These are phyloP conservation scores for Danio jaintianensis DNA, from an alignment of 2,797 vertebrate genomes.

Conservation along the genomic window DNA sequence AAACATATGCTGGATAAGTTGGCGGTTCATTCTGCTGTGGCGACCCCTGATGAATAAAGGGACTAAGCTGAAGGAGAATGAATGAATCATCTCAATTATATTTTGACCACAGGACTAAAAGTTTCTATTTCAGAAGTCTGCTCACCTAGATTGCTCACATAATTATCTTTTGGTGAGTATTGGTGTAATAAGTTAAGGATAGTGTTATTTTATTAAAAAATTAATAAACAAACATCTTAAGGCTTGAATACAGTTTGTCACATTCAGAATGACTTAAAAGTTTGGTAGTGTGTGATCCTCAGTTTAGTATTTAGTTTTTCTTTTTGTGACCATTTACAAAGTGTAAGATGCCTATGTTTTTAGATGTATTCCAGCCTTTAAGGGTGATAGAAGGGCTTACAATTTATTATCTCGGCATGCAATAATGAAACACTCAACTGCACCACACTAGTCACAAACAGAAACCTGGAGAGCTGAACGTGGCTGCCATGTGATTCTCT, in stretches of 20 bases:
- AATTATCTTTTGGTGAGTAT: neutral
- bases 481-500: conserved; percentile 60
- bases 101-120: no score
- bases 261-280: neutral
- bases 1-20: no score
- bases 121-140: no score
- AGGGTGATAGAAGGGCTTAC: neutral
- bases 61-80: no score
- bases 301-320: neutral
- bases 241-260: neutral
- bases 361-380: neutral
- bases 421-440: conserved; percentile 39
- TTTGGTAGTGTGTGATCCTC: neutral
- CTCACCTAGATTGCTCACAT: neutral
- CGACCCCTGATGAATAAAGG: no score
- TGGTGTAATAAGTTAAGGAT: neutral
- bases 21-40: no score
- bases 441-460: conserved; percentile 32
- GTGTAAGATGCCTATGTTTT: conserved; percentile 1
- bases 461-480: conserved; percentile 66
- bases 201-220: neutral
- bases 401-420: conserved; percentile 3
- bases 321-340: neutral
- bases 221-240: neutral
- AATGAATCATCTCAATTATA: no score